phyloP scores from a whole-genome alignment of 2,888 invertebrate genomes.

The Pandemis heparana region DNA sequence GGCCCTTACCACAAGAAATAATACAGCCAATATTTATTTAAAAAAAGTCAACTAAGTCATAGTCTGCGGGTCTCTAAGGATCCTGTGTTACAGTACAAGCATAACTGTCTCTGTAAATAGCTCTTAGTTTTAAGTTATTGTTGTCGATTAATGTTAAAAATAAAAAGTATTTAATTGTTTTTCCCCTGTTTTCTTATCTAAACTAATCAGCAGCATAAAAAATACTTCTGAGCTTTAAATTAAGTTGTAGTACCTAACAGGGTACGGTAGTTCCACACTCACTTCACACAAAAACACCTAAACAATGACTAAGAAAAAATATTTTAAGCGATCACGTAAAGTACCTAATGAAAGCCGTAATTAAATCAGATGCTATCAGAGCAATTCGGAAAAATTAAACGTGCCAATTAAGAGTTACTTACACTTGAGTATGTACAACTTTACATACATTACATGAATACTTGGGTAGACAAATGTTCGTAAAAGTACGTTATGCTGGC shows the following conservation, averaged over 20 bases:
- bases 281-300: too few relatives aligned
- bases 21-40: conserved; percentile 45
- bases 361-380: conserved; percentile 10
- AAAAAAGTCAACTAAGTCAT: conserved; percentile 76
- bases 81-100: conserved; percentile 63
- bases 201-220: background rate
- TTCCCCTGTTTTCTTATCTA: conserved; percentile 25
- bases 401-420: conserved; percentile 3
- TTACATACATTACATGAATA: conserved; percentile 34
- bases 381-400: conserved; percentile 21
- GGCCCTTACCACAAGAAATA: conserved; percentile 76
- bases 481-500: conserved; percentile 18
- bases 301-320: background rate
- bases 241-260: background rate
- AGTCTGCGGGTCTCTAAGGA: conserved; percentile 56
- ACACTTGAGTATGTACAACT: background rate
- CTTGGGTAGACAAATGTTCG: conserved; percentile 20
- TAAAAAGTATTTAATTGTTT: conserved; percentile 54
- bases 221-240: background rate
- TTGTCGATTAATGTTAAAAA: conserved; percentile 62
- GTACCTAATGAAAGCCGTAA: conserved; percentile 1
- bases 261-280: too few relatives aligned
- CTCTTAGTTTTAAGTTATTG: conserved; percentile 71
- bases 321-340: background rate
- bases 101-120: conserved; percentile 70